Evolutionary conservation across 2,888 invertebrate species (phyloP).

Genomic region (Cyrtodaria siliqua): DNA sequence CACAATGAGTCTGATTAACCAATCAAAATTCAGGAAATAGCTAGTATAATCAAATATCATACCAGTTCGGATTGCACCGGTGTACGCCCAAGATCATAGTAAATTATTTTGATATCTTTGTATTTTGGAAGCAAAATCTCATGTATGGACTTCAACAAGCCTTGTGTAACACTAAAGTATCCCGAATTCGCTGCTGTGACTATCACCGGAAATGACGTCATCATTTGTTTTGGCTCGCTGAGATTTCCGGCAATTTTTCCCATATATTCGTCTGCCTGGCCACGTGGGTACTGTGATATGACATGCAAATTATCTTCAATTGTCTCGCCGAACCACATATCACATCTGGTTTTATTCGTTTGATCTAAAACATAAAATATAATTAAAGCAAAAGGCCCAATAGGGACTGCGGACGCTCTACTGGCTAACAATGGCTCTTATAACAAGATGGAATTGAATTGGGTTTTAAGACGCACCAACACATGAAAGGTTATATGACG

Average conservation of each 20-base stretch:
- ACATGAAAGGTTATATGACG: no score
- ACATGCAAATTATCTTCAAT: conserved; percentile 36
- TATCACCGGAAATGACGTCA: conserved; percentile 62
- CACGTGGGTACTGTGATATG: conserved; percentile 36
- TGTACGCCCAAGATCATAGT: conserved; percentile 55
- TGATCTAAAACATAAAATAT: no score
- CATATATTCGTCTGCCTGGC: conserved; percentile 26
- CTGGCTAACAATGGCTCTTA: no score
- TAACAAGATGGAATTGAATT: no score
- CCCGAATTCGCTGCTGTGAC: conserved; percentile 60
- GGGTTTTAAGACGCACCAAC: no score
- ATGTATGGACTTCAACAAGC: conserved; percentile 47
- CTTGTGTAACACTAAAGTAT: conserved; percentile 48
- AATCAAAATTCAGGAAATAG: no score
- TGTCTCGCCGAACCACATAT: conserved; percentile 32
- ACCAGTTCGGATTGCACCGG: conserved; percentile 19
- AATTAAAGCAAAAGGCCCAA: no score
- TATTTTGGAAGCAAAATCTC: conserved; percentile 28
- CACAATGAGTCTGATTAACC: no score
- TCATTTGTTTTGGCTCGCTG: conserved; percentile 9
- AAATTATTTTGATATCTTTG: conserved; percentile 44
- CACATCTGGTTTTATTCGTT: no score
- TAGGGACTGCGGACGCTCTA: no score
- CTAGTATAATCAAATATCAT: no score
- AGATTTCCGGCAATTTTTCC: conserved; percentile 15